phyloP scores from a whole-genome alignment of 2,888 invertebrate species.

The Dryobotodes eremita region DNA sequence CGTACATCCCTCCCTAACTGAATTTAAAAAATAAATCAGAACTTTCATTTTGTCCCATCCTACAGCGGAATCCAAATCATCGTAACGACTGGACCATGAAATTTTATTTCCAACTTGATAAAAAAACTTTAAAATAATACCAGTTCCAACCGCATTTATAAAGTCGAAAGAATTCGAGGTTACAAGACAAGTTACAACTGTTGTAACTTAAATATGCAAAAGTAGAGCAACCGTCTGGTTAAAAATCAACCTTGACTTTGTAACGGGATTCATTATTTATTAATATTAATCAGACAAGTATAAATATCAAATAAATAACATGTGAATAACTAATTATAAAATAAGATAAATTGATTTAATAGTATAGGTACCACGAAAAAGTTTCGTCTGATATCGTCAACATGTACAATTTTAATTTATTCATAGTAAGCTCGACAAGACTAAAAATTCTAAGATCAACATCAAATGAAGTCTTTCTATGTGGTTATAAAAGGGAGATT shows the following conservation, averaged over 20 bases:
- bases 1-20: not conserved
- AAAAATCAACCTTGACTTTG: slow-evolving; percentile 29
- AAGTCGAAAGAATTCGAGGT: slow-evolving; percentile 29
- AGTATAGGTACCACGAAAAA: not conserved
- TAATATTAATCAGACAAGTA: slow-evolving; percentile 8
- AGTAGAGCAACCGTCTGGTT: slow-evolving; percentile 16
- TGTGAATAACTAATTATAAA: slow-evolving; percentile 21
- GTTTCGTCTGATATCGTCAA: not conserved
- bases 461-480: not conserved
- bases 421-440: not conserved
- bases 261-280: slow-evolving; percentile 4
- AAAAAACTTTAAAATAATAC: slow-evolving; percentile 29
- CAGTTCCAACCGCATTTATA: slow-evolving; percentile 35
- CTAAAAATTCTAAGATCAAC: not conserved
- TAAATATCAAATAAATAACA: not conserved
- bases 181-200: slow-evolving; percentile 16
- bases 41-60: slow-evolving; percentile 15
- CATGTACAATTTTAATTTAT: not conserved
- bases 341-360: not conserved
- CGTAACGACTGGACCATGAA: slow-evolving; percentile 18
- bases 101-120: slow-evolving; percentile 34
- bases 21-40: slow-evolving; percentile 14
- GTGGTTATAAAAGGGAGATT: not conserved
- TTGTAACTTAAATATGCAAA: slow-evolving; percentile 24
- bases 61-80: slow-evolving; percentile 31